Percentiles rank a stretch among this genome's conserved stretches.
Conservation (phyloP, 2,888 invertebrate genomes). For the Bugulina stolonifera region DNA sequence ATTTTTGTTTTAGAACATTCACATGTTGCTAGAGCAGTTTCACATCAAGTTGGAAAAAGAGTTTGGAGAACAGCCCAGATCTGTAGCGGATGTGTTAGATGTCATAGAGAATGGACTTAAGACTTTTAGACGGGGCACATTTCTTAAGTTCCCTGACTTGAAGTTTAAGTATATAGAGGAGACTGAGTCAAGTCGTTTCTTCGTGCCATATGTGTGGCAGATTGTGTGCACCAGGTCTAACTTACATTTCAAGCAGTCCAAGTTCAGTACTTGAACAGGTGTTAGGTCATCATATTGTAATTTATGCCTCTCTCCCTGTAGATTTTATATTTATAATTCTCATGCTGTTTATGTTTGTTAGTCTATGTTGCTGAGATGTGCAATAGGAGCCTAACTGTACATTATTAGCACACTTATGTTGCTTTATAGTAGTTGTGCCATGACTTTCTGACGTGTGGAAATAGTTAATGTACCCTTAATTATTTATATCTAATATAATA, state of each 20-base stretch:
- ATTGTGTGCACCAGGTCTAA: constrained; percentile 64
- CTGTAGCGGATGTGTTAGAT: constrained; percentile 5
- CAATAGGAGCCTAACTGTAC: too few relatives aligned
- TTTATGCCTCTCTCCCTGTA: too few relatives aligned
- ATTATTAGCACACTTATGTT: too few relatives aligned
- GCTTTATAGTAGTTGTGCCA: too few relatives aligned
- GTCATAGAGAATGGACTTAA: constrained; percentile 6
- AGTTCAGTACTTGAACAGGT: too few relatives aligned
- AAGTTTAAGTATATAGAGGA: constrained; percentile 99
- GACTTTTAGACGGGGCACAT: constrained; percentile 16
- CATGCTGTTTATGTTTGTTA: too few relatives aligned
- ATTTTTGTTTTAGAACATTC: background rate
- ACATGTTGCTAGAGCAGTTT: constrained; percentile 7
- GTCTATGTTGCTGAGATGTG: too few relatives aligned
- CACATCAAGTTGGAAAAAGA: constrained; percentile 13
- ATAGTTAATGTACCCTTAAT: too few relatives aligned
- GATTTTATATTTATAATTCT: too few relatives aligned
- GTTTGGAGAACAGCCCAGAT: constrained; percentile 21
- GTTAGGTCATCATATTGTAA: too few relatives aligned
- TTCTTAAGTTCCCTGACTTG: constrained; percentile 93
- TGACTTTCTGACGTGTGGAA: too few relatives aligned
- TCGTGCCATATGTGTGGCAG: constrained; percentile 98
- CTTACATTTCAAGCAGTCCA: constrained; percentile 54
- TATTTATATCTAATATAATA: too few relatives aligned
- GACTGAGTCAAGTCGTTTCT: constrained; percentile 96